A percentile compares a stretch with the other conserved stretches of the same genome.
Conservation (phyloP, 2,888 invertebrate genomes). For the Hyppa rectilinea region DNA sequence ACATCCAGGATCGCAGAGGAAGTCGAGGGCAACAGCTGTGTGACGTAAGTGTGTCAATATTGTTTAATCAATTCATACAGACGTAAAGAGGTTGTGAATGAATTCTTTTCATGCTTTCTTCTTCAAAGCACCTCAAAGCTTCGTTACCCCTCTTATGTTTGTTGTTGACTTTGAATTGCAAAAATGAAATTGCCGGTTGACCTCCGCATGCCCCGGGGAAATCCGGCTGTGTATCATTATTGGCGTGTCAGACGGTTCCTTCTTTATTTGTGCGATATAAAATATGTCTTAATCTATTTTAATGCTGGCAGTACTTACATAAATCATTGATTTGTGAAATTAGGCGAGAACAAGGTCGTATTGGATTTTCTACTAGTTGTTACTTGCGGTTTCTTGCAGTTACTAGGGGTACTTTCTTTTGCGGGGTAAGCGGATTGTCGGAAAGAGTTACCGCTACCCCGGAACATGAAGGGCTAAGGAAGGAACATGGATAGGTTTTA, state of each 20-base stretch:
- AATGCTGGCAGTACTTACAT: not conserved
- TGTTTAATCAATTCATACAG: slow-evolving; percentile 1
- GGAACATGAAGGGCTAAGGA: too few species aligned
- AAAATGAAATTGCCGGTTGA: slow-evolving; percentile 27
- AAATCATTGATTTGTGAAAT: not conserved
- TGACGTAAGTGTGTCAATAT: not conserved
- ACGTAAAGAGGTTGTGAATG: not conserved
- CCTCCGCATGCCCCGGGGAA: slow-evolving; percentile 23
- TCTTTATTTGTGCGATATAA: not conserved
- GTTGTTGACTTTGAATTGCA: slow-evolving; percentile 17
- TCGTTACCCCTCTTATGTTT: slow-evolving; percentile 2
- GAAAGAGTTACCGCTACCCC: too few species aligned
- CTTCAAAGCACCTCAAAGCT: slow-evolving; percentile 5
- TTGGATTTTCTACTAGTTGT: not conserved
- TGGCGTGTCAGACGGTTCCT: not conserved
- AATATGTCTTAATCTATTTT: slow-evolving; percentile 5
- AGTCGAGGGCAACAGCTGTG: too few species aligned
- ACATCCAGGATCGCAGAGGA: too few species aligned
- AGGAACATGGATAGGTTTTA: too few species aligned
- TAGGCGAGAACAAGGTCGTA: not conserved
- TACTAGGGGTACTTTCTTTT: too few species aligned
- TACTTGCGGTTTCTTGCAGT: not conserved
- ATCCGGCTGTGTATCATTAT: slow-evolving; percentile 12
- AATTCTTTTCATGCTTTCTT: not conserved
- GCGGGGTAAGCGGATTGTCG: too few species aligned